phyloP scores from a whole-genome alignment of 2,888 invertebrate species.

The Hymenopus coronatus region DNA sequence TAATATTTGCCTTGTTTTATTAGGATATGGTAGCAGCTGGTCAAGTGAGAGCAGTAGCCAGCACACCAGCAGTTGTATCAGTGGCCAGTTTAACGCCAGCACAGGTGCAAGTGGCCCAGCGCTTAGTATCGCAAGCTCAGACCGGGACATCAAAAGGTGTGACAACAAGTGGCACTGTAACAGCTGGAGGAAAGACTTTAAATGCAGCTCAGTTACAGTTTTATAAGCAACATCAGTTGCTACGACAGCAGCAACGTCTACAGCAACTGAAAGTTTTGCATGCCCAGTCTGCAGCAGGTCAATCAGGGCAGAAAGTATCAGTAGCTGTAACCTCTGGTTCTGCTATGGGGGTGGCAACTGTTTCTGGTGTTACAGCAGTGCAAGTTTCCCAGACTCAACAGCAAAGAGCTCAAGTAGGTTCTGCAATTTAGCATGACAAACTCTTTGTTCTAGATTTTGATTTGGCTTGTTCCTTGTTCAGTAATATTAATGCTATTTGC shows the following conservation, averaged over 20 bases:
- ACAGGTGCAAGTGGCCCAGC: slow-evolving; percentile 43
- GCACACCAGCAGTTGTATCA: slow-evolving; percentile 42
- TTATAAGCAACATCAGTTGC: slow-evolving; percentile 58
- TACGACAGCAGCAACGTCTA: slow-evolving; percentile 39
- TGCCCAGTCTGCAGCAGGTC: slow-evolving; percentile 25
- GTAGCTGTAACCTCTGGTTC: slow-evolving; percentile 44
- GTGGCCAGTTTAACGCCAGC: slow-evolving; percentile 46
- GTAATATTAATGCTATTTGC: too few relatives aligned
- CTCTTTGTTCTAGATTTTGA: neutral
- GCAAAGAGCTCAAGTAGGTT: slow-evolving; percentile 40
- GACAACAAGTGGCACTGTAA: slow-evolving; percentile 50
- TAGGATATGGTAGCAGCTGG: slow-evolving; percentile 38
- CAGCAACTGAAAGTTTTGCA: slow-evolving; percentile 33
- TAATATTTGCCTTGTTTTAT: neutral
- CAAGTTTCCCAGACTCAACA: slow-evolving; percentile 37
- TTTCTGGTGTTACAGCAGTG: slow-evolving; percentile 38
- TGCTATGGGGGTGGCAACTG: slow-evolving; percentile 22
- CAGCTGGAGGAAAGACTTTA: slow-evolving; percentile 53
- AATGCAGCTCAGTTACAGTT: slow-evolving; percentile 58
- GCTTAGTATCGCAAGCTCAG: slow-evolving; percentile 41
- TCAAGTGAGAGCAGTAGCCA: slow-evolving; percentile 33
- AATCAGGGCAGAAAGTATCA: slow-evolving; percentile 44
- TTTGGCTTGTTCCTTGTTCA: too few relatives aligned
- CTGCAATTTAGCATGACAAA: slow-evolving; percentile 1
- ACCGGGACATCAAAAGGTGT: slow-evolving; percentile 46